Percentiles rank a stretch among this genome's conserved stretches.
Evolutionary conservation across 1,140 invertebrate species (phyloP).

Genomic region (Eulimnadia texana): DNA sequence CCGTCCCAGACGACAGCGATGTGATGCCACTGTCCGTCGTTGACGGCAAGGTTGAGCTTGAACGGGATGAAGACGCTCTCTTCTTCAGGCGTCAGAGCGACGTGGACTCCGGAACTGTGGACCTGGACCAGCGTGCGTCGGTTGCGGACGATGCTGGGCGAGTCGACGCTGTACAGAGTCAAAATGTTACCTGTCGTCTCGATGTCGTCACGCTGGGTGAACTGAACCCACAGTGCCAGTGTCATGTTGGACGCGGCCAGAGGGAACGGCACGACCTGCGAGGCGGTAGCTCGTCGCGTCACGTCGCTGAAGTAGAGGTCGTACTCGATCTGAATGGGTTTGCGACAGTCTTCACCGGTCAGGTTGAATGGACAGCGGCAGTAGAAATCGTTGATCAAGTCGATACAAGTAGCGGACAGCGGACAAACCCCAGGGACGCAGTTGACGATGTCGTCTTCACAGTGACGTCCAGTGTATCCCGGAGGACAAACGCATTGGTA

Average conservation of each 20-base stretch:
- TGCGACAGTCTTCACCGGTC: conserved; percentile 89
- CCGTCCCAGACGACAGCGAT: conserved; percentile 85
- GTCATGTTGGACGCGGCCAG: conserved; percentile 63
- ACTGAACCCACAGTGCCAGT: conserved; percentile 90
- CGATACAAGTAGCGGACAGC: conserved; percentile 82
- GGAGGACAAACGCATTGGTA: conserved; percentile 74
- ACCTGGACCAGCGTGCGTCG: conserved; percentile 70
- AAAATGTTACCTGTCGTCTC: conserved; percentile 87
- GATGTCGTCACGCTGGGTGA: conserved; percentile 69
- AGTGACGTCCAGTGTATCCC: conserved; percentile 58
- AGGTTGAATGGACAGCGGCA: conserved; percentile 92
- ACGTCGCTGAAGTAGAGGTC: conserved; percentile 88
- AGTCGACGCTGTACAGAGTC: conserved; percentile 71
- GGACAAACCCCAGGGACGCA: conserved; percentile 90
- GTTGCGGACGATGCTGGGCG: conserved; percentile 60
- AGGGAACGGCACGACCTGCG: conserved; percentile 77
- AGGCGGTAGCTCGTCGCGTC: conserved; percentile 60
- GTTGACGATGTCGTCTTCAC: conserved; percentile 81
- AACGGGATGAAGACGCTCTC: conserved; percentile 84
- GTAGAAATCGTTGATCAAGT: conserved; percentile 80
- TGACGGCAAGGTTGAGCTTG: conserved; percentile 79
- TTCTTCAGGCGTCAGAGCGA: conserved; percentile 71
- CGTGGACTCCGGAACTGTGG: conserved; percentile 73
- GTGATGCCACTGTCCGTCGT: conserved; percentile 94
- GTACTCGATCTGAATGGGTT: conserved; percentile 89